These are phyloP conservation scores for Laspeyria flexula DNA, from an alignment of 2,888 invertebrate genomes.

Conservation along the genomic window DNA sequence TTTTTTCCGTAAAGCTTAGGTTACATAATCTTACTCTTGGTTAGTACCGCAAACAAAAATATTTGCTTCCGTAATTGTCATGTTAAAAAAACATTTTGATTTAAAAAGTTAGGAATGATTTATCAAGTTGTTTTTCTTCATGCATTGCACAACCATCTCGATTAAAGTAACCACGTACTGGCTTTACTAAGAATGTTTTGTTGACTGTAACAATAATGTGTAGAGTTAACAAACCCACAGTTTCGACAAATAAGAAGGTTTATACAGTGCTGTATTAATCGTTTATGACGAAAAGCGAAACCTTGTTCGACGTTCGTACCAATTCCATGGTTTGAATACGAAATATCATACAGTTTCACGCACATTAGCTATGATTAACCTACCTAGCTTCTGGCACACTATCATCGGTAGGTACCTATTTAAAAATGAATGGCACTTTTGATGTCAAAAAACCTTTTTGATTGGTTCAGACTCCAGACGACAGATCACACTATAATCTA, in stretches of 20 bases:
- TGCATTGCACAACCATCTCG: slow-evolving; percentile 50
- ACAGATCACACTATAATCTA: no score
- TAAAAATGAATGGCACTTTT: no score
- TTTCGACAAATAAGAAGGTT: slow-evolving; percentile 56
- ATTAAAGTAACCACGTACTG: slow-evolving; percentile 49
- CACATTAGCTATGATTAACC: background rate
- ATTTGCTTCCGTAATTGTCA: background rate
- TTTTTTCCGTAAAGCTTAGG: background rate
- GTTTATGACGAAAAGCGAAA: slow-evolving; percentile 23
- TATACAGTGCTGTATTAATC: slow-evolving; percentile 41
- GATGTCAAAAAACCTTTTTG: no score
- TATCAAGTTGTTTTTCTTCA: slow-evolving; percentile 25
- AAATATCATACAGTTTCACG: background rate
- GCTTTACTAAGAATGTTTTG: slow-evolving; percentile 44
- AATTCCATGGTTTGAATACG: background rate
- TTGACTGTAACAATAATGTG: slow-evolving; percentile 61
- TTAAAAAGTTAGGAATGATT: background rate
- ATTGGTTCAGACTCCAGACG: no score
- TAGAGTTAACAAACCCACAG: slow-evolving; percentile 53
- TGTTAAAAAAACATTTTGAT: background rate
- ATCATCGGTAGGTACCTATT: no score
- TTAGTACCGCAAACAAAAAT: background rate
- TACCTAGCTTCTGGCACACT: no score
- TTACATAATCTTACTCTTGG: background rate
- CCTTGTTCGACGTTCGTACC: background rate